Evolutionary conservation across 1,140 invertebrate genomes (phyloP).

Genomic region (Proctacanthus coquilletti): DNA sequence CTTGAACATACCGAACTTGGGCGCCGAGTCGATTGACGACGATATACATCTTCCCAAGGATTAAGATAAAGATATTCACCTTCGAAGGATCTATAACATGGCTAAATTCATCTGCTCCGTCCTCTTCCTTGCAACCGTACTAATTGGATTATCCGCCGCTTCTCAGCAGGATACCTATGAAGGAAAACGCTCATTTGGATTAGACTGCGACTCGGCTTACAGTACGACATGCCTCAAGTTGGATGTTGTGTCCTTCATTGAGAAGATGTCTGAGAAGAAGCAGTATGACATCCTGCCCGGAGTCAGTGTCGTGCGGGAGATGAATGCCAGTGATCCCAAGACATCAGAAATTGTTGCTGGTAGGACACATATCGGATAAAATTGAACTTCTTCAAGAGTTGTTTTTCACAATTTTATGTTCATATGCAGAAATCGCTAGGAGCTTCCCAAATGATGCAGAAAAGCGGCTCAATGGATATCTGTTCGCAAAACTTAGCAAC

Average conservation of each 20-base stretch:
- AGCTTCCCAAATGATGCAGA: constrained; percentile 59
- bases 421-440: constrained; percentile 44
- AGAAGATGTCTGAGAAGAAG: constrained; percentile 41
- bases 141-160: no score
- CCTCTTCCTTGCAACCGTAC: no score
- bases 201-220: constrained; percentile 52
- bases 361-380: constrained; percentile 10
- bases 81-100: no score
- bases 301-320: constrained; percentile 52
- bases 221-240: constrained; percentile 62
- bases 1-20: no score
- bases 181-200: constrained; percentile 10
- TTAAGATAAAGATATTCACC: no score
- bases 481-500: constrained; percentile 49
- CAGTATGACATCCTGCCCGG: constrained; percentile 43
- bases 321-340: constrained; percentile 36
- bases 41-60: no score
- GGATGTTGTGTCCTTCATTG: constrained; percentile 60
- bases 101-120: no score
- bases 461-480: constrained; percentile 56
- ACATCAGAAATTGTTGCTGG: constrained; percentile 46
- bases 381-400: no score
- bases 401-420: not conserved
- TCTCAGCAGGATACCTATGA: not conserved
- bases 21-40: no score